phyloP scores from a whole-genome alignment of 2,113 vertebrate species.

The Mobula hypostoma region DNA sequence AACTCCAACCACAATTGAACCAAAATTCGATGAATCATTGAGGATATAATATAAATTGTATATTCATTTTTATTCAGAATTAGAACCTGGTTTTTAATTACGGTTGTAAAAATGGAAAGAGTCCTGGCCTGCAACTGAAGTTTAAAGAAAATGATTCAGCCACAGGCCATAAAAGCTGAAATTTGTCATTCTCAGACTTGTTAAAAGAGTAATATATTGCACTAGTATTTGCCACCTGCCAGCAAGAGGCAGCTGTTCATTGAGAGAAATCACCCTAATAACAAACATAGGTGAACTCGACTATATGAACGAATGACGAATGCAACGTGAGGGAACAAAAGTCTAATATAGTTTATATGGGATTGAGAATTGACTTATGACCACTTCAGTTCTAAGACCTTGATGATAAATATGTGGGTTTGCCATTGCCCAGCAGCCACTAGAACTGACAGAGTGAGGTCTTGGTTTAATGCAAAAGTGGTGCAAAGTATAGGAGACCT shows the following conservation, averaged over 20 bases:
- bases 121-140: background rate
- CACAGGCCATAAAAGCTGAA: background rate
- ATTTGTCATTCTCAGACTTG: background rate
- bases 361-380: background rate
- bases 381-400: background rate
- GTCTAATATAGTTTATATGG: background rate
- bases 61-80: slow-evolving; percentile 16
- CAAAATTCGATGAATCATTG: slow-evolving; percentile 29
- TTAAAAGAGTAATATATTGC: slow-evolving; percentile 18
- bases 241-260: background rate
- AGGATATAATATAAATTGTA: slow-evolving; percentile 25
- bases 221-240: background rate
- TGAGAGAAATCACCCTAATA: background rate
- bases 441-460: too few species aligned
- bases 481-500: too few species aligned
- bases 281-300: background rate
- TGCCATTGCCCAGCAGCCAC: too few species aligned
- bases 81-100: slow-evolving; percentile 27
- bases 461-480: too few species aligned
- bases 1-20: slow-evolving; percentile 17
- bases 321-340: background rate
- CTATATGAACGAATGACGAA: background rate
- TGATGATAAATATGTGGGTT: background rate
- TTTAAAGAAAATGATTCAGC: slow-evolving; percentile 12
- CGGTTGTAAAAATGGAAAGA: slow-evolving; percentile 24